Evolutionary conservation across 2,797 vertebrate genomes (phyloP).

Genomic region (Gouania willdenowi): DNA sequence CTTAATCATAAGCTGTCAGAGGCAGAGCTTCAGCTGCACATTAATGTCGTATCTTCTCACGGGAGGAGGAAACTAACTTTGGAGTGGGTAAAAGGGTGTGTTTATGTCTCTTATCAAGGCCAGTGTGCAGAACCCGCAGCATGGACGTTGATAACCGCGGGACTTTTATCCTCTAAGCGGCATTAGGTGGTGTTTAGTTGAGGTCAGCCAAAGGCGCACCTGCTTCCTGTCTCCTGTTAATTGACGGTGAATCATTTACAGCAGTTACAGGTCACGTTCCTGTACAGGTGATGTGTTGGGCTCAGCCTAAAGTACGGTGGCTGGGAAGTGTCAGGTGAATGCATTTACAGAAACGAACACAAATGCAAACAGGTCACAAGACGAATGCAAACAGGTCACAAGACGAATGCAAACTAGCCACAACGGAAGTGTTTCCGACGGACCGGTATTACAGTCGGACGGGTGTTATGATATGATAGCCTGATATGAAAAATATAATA

Average conservation of each 20-base stretch:
- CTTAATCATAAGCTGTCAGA: slow-evolving; percentile 9
- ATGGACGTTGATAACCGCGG: slow-evolving; percentile 23
- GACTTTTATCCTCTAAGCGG: slow-evolving; percentile 27
- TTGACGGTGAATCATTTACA: slow-evolving; percentile 62
- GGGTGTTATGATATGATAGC: too few relatives aligned
- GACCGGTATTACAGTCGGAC: too few relatives aligned
- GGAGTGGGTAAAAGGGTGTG: background rate
- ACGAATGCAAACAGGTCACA: too few relatives aligned
- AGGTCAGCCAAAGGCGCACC: slow-evolving; percentile 52
- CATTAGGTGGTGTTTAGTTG: slow-evolving; percentile 24
- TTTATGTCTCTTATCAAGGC: slow-evolving; percentile 13
- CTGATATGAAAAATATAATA: too few relatives aligned
- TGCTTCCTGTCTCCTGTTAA: slow-evolving; percentile 33
- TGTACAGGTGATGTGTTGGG: slow-evolving; percentile 69
- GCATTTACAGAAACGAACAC: too few relatives aligned
- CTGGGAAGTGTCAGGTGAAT: slow-evolving; percentile 21
- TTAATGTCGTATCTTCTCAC: background rate
- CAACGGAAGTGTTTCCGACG: too few relatives aligned
- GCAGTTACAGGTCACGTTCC: slow-evolving; percentile 65
- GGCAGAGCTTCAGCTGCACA: background rate
- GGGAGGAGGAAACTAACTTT: background rate
- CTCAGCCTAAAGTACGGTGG: slow-evolving; percentile 20
- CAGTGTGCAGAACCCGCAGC: background rate
- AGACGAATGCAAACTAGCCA: too few relatives aligned
- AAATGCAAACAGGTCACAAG: too few relatives aligned